Conservation (phyloP, 2,888 invertebrate genomes). For the Cetonia aurata region DNA sequence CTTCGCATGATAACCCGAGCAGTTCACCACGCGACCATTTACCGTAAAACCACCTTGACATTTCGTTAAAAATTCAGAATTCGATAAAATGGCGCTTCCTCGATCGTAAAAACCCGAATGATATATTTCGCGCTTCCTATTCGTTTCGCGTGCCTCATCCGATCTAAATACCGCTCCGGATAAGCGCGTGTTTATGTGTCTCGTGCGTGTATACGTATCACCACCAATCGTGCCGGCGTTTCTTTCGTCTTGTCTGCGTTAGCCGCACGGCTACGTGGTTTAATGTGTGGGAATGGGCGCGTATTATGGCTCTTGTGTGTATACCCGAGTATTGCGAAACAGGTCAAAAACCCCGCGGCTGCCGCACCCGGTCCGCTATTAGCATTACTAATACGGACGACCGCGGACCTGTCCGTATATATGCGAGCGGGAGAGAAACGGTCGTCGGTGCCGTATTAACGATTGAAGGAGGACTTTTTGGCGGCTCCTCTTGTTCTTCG, state of each 20-base stretch:
- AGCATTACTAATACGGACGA: constrained; percentile 55
- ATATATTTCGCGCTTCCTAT: no score
- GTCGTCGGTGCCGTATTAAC: not conserved
- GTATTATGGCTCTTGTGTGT: constrained; percentile 49
- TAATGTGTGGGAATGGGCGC: constrained; percentile 60
- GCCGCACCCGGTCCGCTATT: constrained; percentile 55
- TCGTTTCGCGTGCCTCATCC: constrained; percentile 8
- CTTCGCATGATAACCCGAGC: not conserved
- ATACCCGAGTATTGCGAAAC: constrained; percentile 58
- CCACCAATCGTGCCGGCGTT: no score
- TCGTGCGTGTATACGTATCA: constrained; percentile 52
- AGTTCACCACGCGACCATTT: not conserved
- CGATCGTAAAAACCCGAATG: no score
- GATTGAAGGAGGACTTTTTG: no score
- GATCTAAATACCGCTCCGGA: constrained; percentile 48
- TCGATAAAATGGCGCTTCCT: no score
- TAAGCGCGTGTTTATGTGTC: constrained; percentile 54
- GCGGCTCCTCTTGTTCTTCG: constrained; percentile 36
- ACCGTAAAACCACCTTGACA: no score
- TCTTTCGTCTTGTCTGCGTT: no score
- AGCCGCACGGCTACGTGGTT: constrained; percentile 54
- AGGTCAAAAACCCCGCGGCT: constrained; percentile 60
- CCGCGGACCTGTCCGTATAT: not conserved
- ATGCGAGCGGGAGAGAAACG: not conserved
- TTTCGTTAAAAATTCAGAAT: no score